Percentiles rank a stretch among this genome's conserved stretches.
These are phyloP conservation scores for Eumeta japonica DNA, from an alignment of 1,140 invertebrate genomes.

Conservation along the genomic window DNA sequence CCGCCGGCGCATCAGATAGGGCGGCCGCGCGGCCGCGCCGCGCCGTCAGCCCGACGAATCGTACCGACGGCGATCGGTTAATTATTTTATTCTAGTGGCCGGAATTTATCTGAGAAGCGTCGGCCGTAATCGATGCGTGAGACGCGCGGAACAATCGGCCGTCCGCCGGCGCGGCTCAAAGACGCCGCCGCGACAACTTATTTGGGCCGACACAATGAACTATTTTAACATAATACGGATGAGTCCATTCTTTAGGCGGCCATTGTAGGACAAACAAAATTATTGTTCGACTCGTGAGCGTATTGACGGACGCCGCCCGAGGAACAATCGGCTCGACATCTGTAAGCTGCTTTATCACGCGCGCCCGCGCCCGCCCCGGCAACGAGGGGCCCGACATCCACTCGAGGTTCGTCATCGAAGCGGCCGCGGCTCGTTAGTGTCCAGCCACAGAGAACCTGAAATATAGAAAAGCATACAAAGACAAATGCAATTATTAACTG, in stretches of 20 bases:
- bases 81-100: conserved; percentile 56
- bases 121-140: conserved; percentile 56
- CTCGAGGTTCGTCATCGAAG: no score
- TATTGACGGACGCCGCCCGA: no score
- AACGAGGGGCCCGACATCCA: no score
- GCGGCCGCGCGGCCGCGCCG: no score
- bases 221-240: conserved; percentile 41
- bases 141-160: conserved; percentile 48
- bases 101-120: conserved; percentile 46
- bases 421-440: no score
- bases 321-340: conserved; percentile 10
- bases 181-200: conserved; percentile 12
- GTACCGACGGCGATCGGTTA: conserved; percentile 56
- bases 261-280: conserved; percentile 24
- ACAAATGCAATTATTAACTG: no score
- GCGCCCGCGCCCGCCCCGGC: neutral
- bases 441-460: no score
- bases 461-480: no score
- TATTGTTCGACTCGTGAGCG: conserved; percentile 25
- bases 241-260: conserved; percentile 24
- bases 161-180: conserved; percentile 22
- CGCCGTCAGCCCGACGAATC: conserved; percentile 45
- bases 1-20: conserved; percentile 20
- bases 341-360: neutral
- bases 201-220: conserved; percentile 35